Evolutionary conservation across 2,888 invertebrate genomes (phyloP).

Genomic region (Drosophila neonasuta): DNA sequence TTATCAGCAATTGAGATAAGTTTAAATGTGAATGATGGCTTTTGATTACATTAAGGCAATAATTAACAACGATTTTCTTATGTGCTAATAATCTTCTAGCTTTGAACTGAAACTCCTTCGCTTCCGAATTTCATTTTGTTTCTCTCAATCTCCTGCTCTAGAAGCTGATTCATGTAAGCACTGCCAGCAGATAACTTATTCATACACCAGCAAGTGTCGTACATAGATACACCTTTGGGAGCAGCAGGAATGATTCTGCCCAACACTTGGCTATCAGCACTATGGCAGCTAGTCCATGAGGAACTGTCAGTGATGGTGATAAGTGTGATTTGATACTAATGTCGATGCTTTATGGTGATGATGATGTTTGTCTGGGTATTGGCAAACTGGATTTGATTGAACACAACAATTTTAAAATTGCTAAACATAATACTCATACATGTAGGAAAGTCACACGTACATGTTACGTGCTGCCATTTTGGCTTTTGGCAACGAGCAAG

Average conservation of each 20-base stretch:
- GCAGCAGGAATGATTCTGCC: slow-evolving; percentile 4
- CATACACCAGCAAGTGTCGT: slow-evolving; percentile 1
- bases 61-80: not conserved
- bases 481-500: slow-evolving; percentile 57
- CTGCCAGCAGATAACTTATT: slow-evolving; percentile 27
- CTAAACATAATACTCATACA: slow-evolving; percentile 43
- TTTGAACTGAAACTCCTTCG: not conserved
- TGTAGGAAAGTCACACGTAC: slow-evolving; percentile 56
- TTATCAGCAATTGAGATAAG: too few species aligned
- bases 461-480: slow-evolving; percentile 70
- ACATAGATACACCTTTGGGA: slow-evolving; percentile 22
- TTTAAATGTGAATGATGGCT: not conserved
- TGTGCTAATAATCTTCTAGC: not conserved
- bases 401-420: slow-evolving; percentile 76
- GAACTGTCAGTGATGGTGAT: slow-evolving; percentile 35
- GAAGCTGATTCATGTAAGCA: slow-evolving; percentile 36
- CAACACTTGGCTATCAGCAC: slow-evolving; percentile 17
- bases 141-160: slow-evolving; percentile 1
- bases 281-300: slow-evolving; percentile 16
- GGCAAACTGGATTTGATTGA: slow-evolving; percentile 64
- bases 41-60: not conserved
- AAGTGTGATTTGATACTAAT: slow-evolving; percentile 32
- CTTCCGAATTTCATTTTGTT: slow-evolving; percentile 7
- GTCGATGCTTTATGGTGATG: slow-evolving; percentile 27
- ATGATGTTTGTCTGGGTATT: slow-evolving; percentile 47